Evolutionary conservation across 23 tunicate genomes (phyloP).

Genomic region (Pegea sp.): DNA sequence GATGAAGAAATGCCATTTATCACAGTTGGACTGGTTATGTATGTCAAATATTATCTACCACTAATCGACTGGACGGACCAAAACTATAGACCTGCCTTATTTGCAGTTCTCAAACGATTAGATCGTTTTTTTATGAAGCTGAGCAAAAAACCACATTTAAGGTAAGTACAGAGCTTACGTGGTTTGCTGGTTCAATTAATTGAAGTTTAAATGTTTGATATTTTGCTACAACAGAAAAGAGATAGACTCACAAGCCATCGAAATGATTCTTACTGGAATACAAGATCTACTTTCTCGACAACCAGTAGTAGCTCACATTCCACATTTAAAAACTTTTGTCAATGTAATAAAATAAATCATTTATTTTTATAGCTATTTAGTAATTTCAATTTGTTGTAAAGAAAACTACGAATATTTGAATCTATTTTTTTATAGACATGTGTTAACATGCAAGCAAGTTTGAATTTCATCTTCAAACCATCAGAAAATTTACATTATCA

Average conservation of each 20-base stretch:
- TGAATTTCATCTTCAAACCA: background rate
- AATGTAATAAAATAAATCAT: slow-evolving; percentile 19
- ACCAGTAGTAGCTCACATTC: slow-evolving; percentile 49
- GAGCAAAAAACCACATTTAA: slow-evolving; percentile 16
- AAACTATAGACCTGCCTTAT: slow-evolving; percentile 30
- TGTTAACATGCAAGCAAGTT: slow-evolving; percentile 4
- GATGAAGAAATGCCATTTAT: slow-evolving; percentile 35
- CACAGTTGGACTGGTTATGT: slow-evolving; percentile 35
- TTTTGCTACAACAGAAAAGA: slow-evolving; percentile 11
- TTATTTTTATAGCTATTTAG: too few relatives aligned
- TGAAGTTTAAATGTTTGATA: background rate
- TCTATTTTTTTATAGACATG: background rate
- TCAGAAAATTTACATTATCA: background rate
- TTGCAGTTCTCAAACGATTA: slow-evolving; percentile 40
- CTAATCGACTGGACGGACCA: slow-evolving; percentile 79
- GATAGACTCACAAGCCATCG: slow-evolving; percentile 16
- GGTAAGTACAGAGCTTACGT: slow-evolving; percentile 11
- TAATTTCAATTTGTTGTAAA: too few relatives aligned
- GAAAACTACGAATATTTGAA: too few relatives aligned
- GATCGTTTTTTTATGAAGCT: slow-evolving; percentile 43
- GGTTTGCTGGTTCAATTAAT: background rate
- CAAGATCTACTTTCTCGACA: slow-evolving; percentile 27
- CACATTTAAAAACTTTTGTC: slow-evolving; percentile 45
- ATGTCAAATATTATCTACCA: slow-evolving; percentile 48
- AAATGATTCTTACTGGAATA: slow-evolving; percentile 31